These are phyloP conservation scores for Scaptomyza reducta DNA, from an alignment of 2,888 invertebrate species.

Conservation along the genomic window DNA sequence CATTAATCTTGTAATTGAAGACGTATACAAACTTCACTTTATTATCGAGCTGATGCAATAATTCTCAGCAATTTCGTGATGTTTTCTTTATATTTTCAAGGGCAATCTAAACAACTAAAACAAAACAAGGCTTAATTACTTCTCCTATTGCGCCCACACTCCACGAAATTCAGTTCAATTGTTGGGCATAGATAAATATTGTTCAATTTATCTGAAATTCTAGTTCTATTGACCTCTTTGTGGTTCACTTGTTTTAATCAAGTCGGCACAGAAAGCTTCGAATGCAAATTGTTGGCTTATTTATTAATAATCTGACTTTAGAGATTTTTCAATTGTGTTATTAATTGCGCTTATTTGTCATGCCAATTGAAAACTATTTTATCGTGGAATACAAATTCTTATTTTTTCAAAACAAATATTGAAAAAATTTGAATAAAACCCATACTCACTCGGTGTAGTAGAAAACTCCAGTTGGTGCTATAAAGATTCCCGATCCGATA, in stretches of 20 bases:
- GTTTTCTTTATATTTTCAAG: conserved; percentile 29
- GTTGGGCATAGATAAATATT: conserved; percentile 25
- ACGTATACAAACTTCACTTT: conserved; percentile 25
- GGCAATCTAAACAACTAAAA: conserved; percentile 3
- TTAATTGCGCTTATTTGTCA: neutral
- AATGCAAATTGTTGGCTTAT: conserved; percentile 8
- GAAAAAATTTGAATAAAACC: neutral
- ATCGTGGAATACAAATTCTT: neutral
- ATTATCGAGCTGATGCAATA: conserved; percentile 66
- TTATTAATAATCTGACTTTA: neutral
- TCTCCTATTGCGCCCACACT: neutral
- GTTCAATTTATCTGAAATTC: conserved; percentile 49
- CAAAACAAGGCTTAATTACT: conserved; percentile 34
- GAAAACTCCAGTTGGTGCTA: conserved; percentile 93
- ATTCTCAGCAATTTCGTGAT: conserved; percentile 48
- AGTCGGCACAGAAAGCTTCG: conserved; percentile 8
- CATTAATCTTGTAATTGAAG: conserved; percentile 51
- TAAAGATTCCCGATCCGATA: conserved; percentile 96
- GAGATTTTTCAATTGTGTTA: neutral
- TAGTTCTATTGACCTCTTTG: conserved; percentile 42
- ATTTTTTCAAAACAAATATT: no score
- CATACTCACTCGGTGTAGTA: conserved; percentile 87
- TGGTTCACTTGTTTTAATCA: conserved; percentile 15
- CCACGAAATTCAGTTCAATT: conserved; percentile 53
- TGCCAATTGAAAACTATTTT: neutral